A percentile compares a stretch with the other conserved stretches of the same genome.
These are phyloP conservation scores for Elachura formosa DNA, from an alignment of 2,113 vertebrate genomes.

Conservation along the genomic window DNA sequence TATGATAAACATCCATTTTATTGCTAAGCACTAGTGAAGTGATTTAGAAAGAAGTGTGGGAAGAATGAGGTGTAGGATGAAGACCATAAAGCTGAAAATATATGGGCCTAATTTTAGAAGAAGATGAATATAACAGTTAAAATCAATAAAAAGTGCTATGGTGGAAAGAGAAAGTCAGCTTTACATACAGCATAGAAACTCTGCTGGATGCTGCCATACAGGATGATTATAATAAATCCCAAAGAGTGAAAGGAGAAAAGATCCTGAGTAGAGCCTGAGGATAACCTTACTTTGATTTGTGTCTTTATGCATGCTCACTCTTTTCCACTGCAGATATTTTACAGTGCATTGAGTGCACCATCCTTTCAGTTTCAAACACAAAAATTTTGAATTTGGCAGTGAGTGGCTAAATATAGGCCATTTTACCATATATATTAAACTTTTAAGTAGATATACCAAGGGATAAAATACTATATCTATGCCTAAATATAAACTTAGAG, in stretches of 20 bases:
- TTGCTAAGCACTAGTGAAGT: constrained; percentile 7
- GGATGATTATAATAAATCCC: constrained; percentile 50
- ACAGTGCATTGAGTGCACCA: background rate
- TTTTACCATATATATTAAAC: background rate
- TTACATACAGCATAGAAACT: background rate
- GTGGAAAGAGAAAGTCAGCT: constrained; percentile 9
- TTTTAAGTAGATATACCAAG: background rate
- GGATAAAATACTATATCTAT: background rate
- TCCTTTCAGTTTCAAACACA: background rate
- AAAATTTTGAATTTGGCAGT: background rate
- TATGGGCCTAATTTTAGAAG: constrained; percentile 37
- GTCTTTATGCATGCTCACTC: background rate
- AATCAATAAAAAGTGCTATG: constrained; percentile 34
- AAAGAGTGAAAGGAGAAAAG: constrained; percentile 20
- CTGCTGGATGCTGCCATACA: constrained; percentile 12
- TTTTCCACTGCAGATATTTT: constrained; percentile 37
- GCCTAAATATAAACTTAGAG: background rate
- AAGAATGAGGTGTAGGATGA: background rate
- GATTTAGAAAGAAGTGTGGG: constrained; percentile 32
- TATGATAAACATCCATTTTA: constrained; percentile 25
- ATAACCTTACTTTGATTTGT: constrained; percentile 31
- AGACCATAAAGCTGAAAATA: constrained; percentile 39
- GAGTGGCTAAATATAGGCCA: background rate
- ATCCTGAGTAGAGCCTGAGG: constrained; percentile 4
- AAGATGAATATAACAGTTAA: constrained; percentile 30